These are phyloP conservation scores for Indicator indicator DNA, from an alignment of 2,113 vertebrate genomes.

Conservation along the genomic window DNA sequence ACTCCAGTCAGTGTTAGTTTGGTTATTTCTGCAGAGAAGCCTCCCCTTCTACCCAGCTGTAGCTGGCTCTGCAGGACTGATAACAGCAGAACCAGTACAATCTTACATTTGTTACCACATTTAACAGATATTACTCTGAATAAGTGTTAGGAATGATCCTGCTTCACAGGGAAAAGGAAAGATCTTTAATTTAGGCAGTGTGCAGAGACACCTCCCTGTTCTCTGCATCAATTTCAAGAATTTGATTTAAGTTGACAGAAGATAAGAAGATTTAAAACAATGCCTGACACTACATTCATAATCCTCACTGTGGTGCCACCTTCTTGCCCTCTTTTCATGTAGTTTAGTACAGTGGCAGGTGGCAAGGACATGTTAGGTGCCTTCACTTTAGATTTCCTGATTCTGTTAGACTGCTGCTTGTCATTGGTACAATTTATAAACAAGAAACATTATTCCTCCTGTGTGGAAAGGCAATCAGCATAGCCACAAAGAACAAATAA, in stretches of 20 bases:
- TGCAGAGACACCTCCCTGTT: not conserved
- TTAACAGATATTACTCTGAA: not conserved
- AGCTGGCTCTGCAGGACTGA: not conserved
- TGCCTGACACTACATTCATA: slow-evolving; percentile 8
- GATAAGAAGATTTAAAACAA: slow-evolving; percentile 37
- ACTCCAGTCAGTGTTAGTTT: not conserved
- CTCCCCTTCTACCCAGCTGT: not conserved
- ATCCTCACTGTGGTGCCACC: not conserved
- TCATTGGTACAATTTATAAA: not conserved
- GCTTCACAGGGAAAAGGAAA: not conserved
- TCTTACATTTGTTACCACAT: not conserved
- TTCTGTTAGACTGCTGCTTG: not conserved
- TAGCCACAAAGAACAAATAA: not conserved
- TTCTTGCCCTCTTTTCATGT: not conserved
- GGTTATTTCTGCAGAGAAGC: not conserved
- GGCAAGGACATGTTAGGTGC: not conserved
- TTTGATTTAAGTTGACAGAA: slow-evolving; percentile 17
- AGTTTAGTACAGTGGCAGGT: not conserved
- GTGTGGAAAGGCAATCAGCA: not conserved
- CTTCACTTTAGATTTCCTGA: not conserved
- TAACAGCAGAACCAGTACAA: not conserved
- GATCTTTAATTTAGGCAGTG: not conserved
- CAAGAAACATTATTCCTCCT: not conserved
- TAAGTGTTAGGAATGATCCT: not conserved
- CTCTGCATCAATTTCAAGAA: not conserved